phyloP scores from a whole-genome alignment of 2,797 vertebrate genomes.

The Salarias fasciatus region DNA sequence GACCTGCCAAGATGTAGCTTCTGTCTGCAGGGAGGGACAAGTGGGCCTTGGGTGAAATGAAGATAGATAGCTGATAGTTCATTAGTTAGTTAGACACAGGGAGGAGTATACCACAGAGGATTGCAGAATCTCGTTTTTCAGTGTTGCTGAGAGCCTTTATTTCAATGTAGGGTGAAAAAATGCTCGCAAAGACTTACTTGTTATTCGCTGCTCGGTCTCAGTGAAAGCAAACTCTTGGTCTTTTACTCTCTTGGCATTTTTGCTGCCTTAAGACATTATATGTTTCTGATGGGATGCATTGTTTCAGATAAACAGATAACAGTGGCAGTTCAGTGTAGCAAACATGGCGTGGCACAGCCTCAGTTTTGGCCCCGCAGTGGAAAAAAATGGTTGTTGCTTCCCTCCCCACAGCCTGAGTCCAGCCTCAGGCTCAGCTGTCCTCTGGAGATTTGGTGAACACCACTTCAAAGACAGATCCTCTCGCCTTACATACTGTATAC shows the following conservation, averaged over 20 bases:
- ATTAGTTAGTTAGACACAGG: constrained; percentile 61
- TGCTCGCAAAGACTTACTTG: constrained; percentile 4
- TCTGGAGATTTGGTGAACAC: constrained; percentile 73
- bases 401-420: constrained; percentile 70
- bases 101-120: constrained; percentile 53
- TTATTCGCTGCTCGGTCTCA: constrained; percentile 25
- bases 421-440: constrained; percentile 74
- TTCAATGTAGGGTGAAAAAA: constrained; percentile 20
- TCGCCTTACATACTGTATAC: constrained; percentile 55
- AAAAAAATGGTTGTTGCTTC: constrained; percentile 62
- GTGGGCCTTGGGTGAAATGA: constrained; percentile 55
- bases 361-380: constrained; percentile 40
- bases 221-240: constrained; percentile 21
- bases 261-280: constrained; percentile 6
- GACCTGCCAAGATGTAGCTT: constrained; percentile 61
- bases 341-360: constrained; percentile 25
- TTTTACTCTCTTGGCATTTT: constrained; percentile 23
- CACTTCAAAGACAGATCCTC: constrained; percentile 81
- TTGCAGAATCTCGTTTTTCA: constrained; percentile 45
- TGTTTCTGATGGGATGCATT: constrained; percentile 30
- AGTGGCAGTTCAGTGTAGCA: constrained; percentile 26
- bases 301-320: constrained; percentile 54
- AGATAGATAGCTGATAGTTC: constrained; percentile 67
- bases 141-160: constrained; percentile 29
- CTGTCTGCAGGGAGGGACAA: constrained; percentile 68